These are phyloP conservation scores for Amphiduros pacificus DNA, from an alignment of 2,888 invertebrate species.

Conservation along the genomic window DNA sequence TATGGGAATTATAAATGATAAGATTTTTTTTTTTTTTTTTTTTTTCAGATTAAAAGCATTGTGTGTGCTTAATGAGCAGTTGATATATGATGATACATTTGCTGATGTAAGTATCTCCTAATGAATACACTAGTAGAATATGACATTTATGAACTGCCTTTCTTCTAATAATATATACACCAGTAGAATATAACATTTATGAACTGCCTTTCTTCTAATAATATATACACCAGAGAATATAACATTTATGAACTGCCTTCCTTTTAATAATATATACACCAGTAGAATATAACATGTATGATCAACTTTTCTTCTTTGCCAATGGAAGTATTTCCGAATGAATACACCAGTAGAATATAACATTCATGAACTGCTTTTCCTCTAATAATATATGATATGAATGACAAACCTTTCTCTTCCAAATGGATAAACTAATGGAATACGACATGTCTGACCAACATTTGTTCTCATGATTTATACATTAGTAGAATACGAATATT, in stretches of 20 bases:
- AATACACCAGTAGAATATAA: not conserved
- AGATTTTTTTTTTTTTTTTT: conserved; percentile 11
- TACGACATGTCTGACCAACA: too few species aligned
- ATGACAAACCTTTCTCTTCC: too few species aligned
- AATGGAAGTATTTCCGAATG: conserved; percentile 53
- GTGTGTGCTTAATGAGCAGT: conserved; percentile 80
- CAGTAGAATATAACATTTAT: not conserved
- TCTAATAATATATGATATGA: not conserved
- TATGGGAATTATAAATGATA: not conserved
- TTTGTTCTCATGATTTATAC: not conserved
- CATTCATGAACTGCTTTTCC: too few species aligned
- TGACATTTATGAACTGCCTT: not conserved
- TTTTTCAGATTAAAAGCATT: conserved; percentile 72
- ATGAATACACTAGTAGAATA: not conserved
- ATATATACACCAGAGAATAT: not conserved
- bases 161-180: not conserved
- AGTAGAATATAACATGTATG: too few species aligned
- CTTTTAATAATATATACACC: too few species aligned
- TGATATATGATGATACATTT: conserved; percentile 78
- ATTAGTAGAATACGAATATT: not conserved
- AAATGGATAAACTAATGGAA: too few species aligned
- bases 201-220: too few species aligned
- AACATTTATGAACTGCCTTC: too few species aligned
- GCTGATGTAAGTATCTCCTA: conserved; percentile 55
- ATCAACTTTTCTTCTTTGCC: too few species aligned